These are phyloP conservation scores for Eptesicus fuscus DNA, from an alignment of 2,113 vertebrate genomes.

Conservation along the genomic window DNA sequence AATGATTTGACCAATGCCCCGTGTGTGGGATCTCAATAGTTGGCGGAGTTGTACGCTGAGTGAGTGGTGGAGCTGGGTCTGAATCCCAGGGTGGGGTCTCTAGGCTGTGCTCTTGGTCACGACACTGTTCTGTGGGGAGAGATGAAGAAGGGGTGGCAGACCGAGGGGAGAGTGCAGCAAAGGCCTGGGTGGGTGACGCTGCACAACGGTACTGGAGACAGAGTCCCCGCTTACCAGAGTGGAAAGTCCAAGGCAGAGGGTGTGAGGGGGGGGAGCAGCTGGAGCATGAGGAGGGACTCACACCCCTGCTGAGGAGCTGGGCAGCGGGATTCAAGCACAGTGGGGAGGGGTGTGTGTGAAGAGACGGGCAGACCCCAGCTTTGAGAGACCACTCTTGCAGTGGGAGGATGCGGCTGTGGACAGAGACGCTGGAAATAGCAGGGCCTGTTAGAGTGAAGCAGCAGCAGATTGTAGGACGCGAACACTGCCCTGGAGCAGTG, in stretches of 20 bases:
- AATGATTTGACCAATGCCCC: background rate
- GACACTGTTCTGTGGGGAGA: background rate
- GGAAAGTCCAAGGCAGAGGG: background rate
- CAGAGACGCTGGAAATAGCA: background rate
- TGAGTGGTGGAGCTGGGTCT: background rate
- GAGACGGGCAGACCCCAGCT: background rate
- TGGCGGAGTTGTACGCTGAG: background rate
- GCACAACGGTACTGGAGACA: background rate
- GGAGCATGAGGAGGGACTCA: background rate
- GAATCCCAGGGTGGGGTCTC: background rate
- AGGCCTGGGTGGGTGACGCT: background rate
- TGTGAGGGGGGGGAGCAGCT: background rate
- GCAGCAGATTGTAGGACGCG: background rate
- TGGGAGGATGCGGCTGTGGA: background rate
- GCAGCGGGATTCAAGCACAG: background rate
- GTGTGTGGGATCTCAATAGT: background rate
- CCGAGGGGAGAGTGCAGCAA: background rate
- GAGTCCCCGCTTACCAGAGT: background rate
- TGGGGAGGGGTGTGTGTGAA: background rate
- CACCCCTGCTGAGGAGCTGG: background rate
- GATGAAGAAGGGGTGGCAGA: background rate
- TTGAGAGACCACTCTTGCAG: background rate
- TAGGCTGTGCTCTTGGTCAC: background rate
- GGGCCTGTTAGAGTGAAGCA: background rate
- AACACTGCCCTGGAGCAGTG: background rate